phyloP scores from a whole-genome alignment of 2,888 invertebrate species.

The Drosophila parthenogenetica region DNA sequence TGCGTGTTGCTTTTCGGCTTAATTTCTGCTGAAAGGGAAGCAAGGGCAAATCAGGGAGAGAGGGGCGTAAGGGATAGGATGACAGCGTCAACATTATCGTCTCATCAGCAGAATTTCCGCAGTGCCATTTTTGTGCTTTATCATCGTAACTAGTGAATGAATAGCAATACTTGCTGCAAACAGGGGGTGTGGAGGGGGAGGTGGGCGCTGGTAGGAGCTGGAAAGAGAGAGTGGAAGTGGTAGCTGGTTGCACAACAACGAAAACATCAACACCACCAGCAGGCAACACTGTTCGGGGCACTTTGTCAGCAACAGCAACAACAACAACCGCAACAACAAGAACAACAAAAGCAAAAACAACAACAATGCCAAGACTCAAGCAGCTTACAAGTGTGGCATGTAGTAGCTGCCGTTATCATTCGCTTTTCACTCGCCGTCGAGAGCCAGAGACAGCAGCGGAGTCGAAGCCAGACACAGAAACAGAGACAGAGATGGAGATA shows the following conservation, averaged over 20 bases:
- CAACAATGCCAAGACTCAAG: conserved; percentile 69
- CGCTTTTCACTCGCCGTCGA: conserved; percentile 75
- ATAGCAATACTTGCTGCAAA: conserved; percentile 62
- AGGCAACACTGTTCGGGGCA: conserved; percentile 53
- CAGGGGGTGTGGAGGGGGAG: not conserved
- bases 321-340: conserved; percentile 22
- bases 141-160: conserved; percentile 81
- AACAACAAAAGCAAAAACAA: conserved; percentile 29
- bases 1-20: conserved; percentile 52
- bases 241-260: conserved; percentile 39
- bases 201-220: too few relatives aligned
- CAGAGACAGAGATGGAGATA: conserved; percentile 5
- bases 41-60: not conserved
- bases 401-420: conserved; percentile 75
- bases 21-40: conserved; percentile 39
- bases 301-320: conserved; percentile 61
- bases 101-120: conserved; percentile 80
- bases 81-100: conserved; percentile 75
- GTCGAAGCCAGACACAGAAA: conserved; percentile 7
- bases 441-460: conserved; percentile 34
- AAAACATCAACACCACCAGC: conserved; percentile 58
- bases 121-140: conserved; percentile 78
- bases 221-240: not conserved
- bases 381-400: conserved; percentile 81
- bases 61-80: not conserved